Base-by-base conservation (phyloP, 2,113 vertebrate species). In the Phaethornis superciliosus region DNA sequence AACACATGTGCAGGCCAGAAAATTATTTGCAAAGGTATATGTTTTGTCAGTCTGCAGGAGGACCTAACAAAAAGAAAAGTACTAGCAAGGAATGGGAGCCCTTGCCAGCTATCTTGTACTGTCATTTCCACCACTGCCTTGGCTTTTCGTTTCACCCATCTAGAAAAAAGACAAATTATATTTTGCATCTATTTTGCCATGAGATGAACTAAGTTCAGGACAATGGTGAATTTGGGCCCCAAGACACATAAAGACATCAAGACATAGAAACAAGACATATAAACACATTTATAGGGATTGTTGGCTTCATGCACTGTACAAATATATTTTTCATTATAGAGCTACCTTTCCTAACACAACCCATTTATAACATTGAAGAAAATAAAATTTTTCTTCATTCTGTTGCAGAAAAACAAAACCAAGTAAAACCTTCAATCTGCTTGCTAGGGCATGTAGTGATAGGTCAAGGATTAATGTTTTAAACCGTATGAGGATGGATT, bases 1-100 rank as follows among this genome's bases (percentile, higher is more conserved):
- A 96, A 91, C 88, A 95, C 79, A 89, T 42, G 72, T 56, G 47
- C 81, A 80, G 33, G 84, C 85, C 90, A 52, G 51, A 65, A 84
- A 89, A 94, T 93, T 6, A 93, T 94, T 85, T 90, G 72, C 62
- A 72, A 5, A 19, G 82, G 63, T 90, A 5, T 1, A 47, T 91
- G 27, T 94, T 81, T 58, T 79, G 84, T 91, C 89, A 91, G 40
- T 75, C 79, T 87, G n/a, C 79, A 69, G 89, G 55, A 55, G 21
- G 40, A 58, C 8, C 3, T 32, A 54, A 77, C n/a, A 33, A 82
- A 74, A 80, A 77, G 15, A 33, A 33, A 88, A 49, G 59, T 13
- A 35, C 15, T 24, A 88, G 81, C 27, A 71, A 91, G 26, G 40
- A 85, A 27, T 3, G 4, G 58, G n/a, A 80, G 51, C 79, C 59